Conservation (phyloP, 2,888 invertebrate genomes). For the Drosophila hamatofila region DNA sequence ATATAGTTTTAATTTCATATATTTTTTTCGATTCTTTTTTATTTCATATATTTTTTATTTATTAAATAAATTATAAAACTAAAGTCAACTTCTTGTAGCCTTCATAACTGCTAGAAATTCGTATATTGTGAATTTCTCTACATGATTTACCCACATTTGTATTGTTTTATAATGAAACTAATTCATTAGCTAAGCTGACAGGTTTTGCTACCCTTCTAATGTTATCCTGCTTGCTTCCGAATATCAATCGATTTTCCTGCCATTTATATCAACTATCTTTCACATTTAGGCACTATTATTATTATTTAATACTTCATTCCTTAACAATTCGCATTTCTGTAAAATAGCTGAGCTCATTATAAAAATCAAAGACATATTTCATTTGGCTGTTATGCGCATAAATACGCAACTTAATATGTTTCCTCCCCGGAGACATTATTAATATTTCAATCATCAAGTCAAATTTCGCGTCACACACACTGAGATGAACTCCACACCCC, state of each 20-base stretch:
- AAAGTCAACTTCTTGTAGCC: too few relatives aligned
- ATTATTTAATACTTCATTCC: background rate
- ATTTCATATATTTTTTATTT: too few relatives aligned
- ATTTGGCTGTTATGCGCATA: slow-evolving; percentile 3
- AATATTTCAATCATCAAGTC: slow-evolving; percentile 64
- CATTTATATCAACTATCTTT: background rate
- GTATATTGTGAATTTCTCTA: too few relatives aligned
- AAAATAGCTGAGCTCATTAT: background rate
- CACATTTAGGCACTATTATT: background rate
- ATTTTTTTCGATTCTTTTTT: too few relatives aligned
- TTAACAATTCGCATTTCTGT: background rate
- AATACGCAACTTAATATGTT: slow-evolving; percentile 37
- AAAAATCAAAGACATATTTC: slow-evolving; percentile 31
- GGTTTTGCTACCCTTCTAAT: background rate
- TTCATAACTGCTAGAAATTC: too few relatives aligned
- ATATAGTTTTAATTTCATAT: too few relatives aligned
- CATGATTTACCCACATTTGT: too few relatives aligned
- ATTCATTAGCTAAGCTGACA: background rate
- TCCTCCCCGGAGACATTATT: slow-evolving; percentile 33
- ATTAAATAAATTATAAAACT: too few relatives aligned
- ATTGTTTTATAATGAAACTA: too few relatives aligned
- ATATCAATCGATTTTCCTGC: background rate
- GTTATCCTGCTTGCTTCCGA: background rate
- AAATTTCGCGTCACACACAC: slow-evolving; percentile 47
- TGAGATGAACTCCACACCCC: background rate